Evolutionary conservation across 2,888 invertebrate genomes (phyloP).

Genomic region (Apomyelois bistriatella): DNA sequence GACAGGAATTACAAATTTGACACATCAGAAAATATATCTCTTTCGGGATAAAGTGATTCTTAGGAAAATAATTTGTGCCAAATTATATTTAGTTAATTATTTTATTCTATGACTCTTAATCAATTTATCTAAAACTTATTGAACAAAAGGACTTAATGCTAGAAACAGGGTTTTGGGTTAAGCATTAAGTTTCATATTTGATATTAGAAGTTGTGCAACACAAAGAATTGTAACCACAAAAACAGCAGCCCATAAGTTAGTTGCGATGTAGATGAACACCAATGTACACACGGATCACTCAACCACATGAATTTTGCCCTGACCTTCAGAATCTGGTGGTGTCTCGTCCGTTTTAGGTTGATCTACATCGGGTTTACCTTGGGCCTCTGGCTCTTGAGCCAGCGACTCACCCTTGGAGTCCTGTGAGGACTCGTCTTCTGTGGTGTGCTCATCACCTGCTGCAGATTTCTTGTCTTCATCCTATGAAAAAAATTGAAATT

Average conservation of each 20-base stretch:
- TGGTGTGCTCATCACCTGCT: conserved; percentile 68
- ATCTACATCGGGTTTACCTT: conserved; percentile 71
- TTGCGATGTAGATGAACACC: conserved; percentile 67
- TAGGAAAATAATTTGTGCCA: too few relatives aligned
- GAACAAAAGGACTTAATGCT: too few relatives aligned
- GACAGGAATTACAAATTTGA: too few relatives aligned
- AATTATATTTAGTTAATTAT: too few relatives aligned
- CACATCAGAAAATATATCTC: too few relatives aligned
- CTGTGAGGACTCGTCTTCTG: conserved; percentile 77
- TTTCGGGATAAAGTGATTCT: too few relatives aligned
- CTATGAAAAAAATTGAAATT: conserved; percentile 32
- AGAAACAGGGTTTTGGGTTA: too few relatives aligned
- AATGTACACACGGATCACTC: conserved; percentile 34
- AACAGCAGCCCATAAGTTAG: conserved; percentile 50
- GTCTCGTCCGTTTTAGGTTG: conserved; percentile 47
- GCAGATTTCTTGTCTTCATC: conserved; percentile 77
- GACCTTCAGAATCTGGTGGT: conserved; percentile 44
- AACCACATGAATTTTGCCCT: conserved; percentile 32
- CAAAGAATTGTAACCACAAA: conserved; percentile 16
- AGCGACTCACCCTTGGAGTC: conserved; percentile 75
- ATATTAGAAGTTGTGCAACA: too few relatives aligned
- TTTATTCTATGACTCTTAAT: too few relatives aligned
- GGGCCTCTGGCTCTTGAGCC: conserved; percentile 39
- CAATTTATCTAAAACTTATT: too few relatives aligned
- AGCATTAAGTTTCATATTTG: too few relatives aligned